Percentiles rank a stretch among this genome's conserved stretches.
These are phyloP conservation scores for Gracilinanus agilis DNA, from an alignment of 2,113 vertebrate species.

Conservation along the genomic window DNA sequence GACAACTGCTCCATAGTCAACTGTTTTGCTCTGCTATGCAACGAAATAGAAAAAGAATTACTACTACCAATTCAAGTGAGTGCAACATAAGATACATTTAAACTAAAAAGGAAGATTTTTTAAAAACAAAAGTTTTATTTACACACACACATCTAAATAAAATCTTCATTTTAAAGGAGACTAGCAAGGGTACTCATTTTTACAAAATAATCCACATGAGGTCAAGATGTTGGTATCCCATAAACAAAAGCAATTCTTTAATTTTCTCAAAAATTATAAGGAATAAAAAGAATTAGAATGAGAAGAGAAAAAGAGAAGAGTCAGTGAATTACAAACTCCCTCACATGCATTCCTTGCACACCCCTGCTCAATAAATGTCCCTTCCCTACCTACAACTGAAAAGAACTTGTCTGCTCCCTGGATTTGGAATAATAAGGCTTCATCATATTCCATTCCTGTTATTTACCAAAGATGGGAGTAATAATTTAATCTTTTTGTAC, in stretches of 20 bases:
- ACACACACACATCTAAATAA: background rate
- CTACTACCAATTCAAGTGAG: conserved; percentile 61
- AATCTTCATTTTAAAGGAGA: conserved; percentile 50
- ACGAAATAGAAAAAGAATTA: conserved; percentile 72
- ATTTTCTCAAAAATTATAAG: conserved; percentile 22
- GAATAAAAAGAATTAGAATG: background rate
- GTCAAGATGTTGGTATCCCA: conserved; percentile 45
- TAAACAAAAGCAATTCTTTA: conserved; percentile 40
- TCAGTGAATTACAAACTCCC: background rate
- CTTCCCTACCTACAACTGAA: background rate
- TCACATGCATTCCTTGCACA: background rate
- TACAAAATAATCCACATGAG: conserved; percentile 40
- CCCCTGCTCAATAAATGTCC: background rate
- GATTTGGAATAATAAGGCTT: background rate
- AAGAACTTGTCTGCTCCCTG: background rate
- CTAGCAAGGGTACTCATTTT: background rate
- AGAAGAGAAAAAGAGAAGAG: background rate
- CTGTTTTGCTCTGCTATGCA: conserved; percentile 66
- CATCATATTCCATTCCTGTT: background rate
- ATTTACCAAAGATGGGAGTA: background rate
- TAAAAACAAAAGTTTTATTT: conserved; percentile 49
- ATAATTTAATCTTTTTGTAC: background rate
- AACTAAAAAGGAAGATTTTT: conserved; percentile 34
- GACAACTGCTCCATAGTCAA: conserved; percentile 73
- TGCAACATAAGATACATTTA: conserved; percentile 28